A percentile compares a stretch with the other conserved stretches of the same genome.
phyloP scores from a whole-genome alignment of 2,888 invertebrate species.

The Rhagonycha fulva region DNA sequence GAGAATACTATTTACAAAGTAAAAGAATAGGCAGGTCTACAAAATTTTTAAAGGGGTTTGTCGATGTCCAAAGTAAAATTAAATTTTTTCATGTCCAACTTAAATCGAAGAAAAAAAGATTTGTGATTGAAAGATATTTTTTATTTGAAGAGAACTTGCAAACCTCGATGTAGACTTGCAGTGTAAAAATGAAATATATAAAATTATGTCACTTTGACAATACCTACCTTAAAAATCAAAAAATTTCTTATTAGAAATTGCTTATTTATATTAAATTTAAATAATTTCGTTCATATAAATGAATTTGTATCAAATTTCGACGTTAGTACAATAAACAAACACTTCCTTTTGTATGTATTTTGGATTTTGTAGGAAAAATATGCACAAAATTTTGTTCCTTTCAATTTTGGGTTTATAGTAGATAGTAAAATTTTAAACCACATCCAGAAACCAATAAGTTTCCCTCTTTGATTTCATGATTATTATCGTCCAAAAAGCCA shows the following conservation, averaged over 20 bases:
- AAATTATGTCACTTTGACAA: background rate
- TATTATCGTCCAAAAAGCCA: too few relatives aligned
- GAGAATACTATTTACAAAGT: background rate
- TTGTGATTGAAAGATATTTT: background rate
- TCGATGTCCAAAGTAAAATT: background rate
- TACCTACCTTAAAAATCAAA: background rate
- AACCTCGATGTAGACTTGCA: background rate
- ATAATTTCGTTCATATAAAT: background rate
- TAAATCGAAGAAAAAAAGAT: too few relatives aligned
- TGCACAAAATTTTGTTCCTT: background rate
- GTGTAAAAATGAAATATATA: background rate
- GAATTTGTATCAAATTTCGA: background rate
- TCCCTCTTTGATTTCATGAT: too few relatives aligned
- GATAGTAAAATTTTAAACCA: too few relatives aligned
- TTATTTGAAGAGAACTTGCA: background rate
- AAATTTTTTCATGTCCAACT: background rate
- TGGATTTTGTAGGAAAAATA: background rate
- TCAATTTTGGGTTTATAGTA: too few relatives aligned
- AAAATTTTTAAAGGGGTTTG: background rate
- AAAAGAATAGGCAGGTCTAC: background rate
- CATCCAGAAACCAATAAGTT: too few relatives aligned
- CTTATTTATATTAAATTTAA: background rate
- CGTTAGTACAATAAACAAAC: background rate
- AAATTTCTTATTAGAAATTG: background rate
- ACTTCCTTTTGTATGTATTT: background rate